Base-by-base conservation (phyloP, 2,797 vertebrate genomes). In the Crenuchus spilurus region DNA sequence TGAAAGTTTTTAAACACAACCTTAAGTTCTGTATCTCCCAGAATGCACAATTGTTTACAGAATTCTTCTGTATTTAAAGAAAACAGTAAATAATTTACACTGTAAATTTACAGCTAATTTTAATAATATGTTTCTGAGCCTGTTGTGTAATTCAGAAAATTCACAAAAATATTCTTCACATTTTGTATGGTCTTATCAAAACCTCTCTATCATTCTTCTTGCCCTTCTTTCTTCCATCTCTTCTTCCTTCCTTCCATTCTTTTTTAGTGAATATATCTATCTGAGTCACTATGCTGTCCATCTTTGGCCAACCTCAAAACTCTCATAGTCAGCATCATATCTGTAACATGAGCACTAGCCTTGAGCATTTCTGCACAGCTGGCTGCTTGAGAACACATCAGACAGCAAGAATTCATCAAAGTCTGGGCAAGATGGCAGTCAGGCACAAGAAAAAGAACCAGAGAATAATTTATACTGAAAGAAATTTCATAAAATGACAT, bases 321-420 rank as follows among this genome's bases (percentile, higher is more conserved):
- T 73, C 9, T 75, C 81, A 70, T 88, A 79, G 16, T 91, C 91
- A 0, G 48, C 7, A 42, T 14, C 81, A 22, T 90, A 92, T 82
- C 80, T 81, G 74, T 51, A 82, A 78, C 91, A 92, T 79, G 73
- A 80, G 82, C 85, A 91, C 3, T 88, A 90, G 67, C 92, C 92
- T 4, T 18, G 72, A 5, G 57, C 82, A 80, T 92, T 92, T 13
- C 64, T 44, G 73, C 90, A 92, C 80, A 91, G 83, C 84, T 88
- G 86, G 82, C 80, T 84, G 82, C 80, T 84, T 0, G 78, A 86
- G 81, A 91, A 92, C 68, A 82, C 33, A 51, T 84, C 82, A 35
- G 77, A 77, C 81, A 75, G 80, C 72, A 48, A 67, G 75, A 88
- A 92, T 83, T 92, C 90, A 22, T 93, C 86, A 75, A 92, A 86